Evolutionary conservation across 2,888 invertebrate genomes (phyloP), one percentile per base, ranked within the genome.

Genomic region (Autographa pulchrina): DNA sequence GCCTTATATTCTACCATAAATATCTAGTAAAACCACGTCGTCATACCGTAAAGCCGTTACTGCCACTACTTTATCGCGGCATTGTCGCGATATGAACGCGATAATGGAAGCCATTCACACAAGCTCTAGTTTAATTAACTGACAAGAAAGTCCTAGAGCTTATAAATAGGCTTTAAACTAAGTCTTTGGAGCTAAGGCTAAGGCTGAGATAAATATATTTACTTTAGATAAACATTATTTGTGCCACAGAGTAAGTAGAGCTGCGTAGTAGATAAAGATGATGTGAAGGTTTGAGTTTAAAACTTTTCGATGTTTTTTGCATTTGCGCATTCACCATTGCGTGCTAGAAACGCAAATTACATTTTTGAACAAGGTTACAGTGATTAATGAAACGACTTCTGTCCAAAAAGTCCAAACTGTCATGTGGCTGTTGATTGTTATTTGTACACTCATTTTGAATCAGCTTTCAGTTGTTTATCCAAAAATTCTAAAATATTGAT

Each of bases 121-220:
- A 18, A 41, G 61, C 68, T 73, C 68, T n/a, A 70, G 32, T 78
- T 78, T 83, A 85, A 85, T 85, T 81, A 83, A 74, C 73, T 78
- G 79, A 78, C 77, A 78, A 81, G 77, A 78, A 76, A 74, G 68
- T 75, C 68, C 54, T 58, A 18, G 25, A 41, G 58, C 43, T 63
- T 63, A 71, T 75, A 72, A 75, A 72, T 63, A 84, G 52, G 41
- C 58, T 69, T 72, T 63, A 35, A 65, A 68, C 9, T 60, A 8
- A 14, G 35, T 38, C 31, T 11, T 35, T 8, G 35, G 35, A 38
- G 11, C 14, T 52, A 32, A 48, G 18, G 16, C 8, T 4, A 11
- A 60, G 18, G 16, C 8, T 4, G 11, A 60, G 69, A 9, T 31
- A 62, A 60, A 14, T 31, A 48, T 6, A 14, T 5, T 14, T 4